Percentiles rank a stretch among this genome's conserved stretches.
Conservation (phyloP, 2,113 vertebrate genomes). For the Pterocles gutturalis region DNA sequence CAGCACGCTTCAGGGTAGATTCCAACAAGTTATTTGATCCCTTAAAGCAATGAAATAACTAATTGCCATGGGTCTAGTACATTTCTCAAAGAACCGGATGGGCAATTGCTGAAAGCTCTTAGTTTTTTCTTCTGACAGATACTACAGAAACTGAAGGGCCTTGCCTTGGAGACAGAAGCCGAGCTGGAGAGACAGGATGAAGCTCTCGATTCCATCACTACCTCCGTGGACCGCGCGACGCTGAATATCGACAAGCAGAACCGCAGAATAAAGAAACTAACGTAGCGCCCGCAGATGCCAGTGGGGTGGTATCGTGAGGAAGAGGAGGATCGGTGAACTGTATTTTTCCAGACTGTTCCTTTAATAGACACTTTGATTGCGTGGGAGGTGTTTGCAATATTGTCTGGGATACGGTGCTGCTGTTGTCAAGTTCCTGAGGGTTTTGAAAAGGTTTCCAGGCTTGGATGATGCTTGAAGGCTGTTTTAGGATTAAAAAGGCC, state of each 20-base stretch:
- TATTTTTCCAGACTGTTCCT: neutral
- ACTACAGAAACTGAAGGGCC: conserved; percentile 88
- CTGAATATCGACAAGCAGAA: conserved; percentile 86
- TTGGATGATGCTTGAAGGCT: neutral
- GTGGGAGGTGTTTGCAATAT: neutral
- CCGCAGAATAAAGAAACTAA: conserved; percentile 84
- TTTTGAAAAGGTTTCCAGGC: neutral
- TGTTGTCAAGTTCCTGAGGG: neutral
- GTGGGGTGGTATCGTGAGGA: rapidly evolving
- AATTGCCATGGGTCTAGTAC: rapidly evolving
- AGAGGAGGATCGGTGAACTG: neutral
- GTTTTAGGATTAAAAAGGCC: neutral
- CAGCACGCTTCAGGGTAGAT: neutral
- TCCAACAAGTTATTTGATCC: neutral
- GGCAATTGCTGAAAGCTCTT: neutral
- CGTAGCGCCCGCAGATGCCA: conserved; percentile 36
- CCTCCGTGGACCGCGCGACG: conserved; percentile 83
- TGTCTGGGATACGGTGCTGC: neutral
- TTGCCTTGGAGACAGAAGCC: conserved; percentile 88
- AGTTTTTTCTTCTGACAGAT: conserved; percentile 76
- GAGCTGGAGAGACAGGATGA: conserved; percentile 94
- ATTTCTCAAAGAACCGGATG: rapidly evolving
- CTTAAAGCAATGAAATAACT: neutral
- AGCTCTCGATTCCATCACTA: conserved; percentile 81
- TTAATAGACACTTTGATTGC: neutral